Percentiles rank a stretch among this genome's conserved stretches.
These are phyloP conservation scores for Gymnarchus niloticus DNA, from an alignment of 2,113 vertebrate genomes.

Conservation along the genomic window DNA sequence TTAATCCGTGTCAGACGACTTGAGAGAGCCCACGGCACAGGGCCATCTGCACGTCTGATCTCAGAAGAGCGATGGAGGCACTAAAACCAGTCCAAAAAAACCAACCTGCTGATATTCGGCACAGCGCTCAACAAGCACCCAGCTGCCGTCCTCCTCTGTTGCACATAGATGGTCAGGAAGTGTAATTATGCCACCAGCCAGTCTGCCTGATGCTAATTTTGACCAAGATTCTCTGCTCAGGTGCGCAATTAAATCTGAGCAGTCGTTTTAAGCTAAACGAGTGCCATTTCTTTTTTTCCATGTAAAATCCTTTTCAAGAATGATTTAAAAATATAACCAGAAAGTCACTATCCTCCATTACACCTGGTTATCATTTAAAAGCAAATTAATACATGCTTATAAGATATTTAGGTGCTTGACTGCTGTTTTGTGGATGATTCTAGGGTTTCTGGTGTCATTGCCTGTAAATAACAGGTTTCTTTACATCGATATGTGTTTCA, in stretches of 20 bases:
- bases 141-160: slow-evolving; percentile 9
- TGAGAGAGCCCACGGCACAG: neutral
- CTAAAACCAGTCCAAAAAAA: neutral
- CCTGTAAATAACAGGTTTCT: neutral
- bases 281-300: neutral
- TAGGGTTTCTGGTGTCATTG: neutral
- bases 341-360: neutral
- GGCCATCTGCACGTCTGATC: neutral
- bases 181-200: slow-evolving; percentile 26
- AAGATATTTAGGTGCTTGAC: neutral
- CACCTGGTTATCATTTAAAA: neutral
- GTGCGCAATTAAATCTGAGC: slow-evolving; percentile 23
- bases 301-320: slow-evolving; percentile 4
- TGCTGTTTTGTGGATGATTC: neutral
- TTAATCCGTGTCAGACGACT: neutral
- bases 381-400: neutral
- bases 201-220: neutral
- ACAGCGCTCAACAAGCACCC: neutral
- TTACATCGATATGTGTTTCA: neutral
- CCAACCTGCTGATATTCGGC: neutral
- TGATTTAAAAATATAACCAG: neutral
- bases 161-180: neutral
- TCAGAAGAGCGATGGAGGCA: neutral
- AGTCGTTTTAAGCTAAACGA: neutral
- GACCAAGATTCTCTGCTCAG: neutral